Evolutionary conservation across 2,888 invertebrate genomes (phyloP).

Genomic region (Xestia xanthographa): DNA sequence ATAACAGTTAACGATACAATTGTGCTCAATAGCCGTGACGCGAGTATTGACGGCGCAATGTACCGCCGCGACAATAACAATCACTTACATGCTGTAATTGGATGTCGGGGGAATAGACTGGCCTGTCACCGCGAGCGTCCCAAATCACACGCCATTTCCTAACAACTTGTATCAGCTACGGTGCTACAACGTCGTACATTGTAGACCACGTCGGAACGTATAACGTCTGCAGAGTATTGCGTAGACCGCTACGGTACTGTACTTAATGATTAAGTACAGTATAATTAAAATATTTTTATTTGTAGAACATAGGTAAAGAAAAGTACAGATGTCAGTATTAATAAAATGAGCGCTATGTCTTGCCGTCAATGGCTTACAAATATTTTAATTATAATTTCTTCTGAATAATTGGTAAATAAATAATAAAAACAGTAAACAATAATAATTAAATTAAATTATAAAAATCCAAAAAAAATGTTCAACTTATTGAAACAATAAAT

Average conservation of each 20-base stretch:
- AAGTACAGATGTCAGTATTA: no score
- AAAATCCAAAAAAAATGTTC: no score
- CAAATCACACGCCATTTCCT: conserved; percentile 23
- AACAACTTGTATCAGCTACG: conserved; percentile 23
- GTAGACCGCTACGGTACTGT: neutral
- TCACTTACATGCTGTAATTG: conserved; percentile 56
- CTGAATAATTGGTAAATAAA: no score
- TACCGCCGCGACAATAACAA: conserved; percentile 42
- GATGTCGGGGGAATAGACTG: conserved; percentile 27
- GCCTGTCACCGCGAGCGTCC: conserved; percentile 19
- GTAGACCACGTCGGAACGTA: neutral
- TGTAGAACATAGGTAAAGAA: no score
- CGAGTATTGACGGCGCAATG: conserved; percentile 30
- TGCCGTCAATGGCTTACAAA: no score
- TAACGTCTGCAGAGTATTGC: no score
- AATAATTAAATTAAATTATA: no score
- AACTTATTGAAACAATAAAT: no score
- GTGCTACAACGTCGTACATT: neutral
- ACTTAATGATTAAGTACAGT: neutral
- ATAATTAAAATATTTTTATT: no score
- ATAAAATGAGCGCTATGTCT: no score
- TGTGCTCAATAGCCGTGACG: conserved; percentile 40
- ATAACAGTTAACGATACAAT: conserved; percentile 57
- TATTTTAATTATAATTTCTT: no score
- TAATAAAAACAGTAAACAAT: no score